A percentile compares a stretch with the other conserved stretches of the same genome.
phyloP scores from a whole-genome alignment of 2,113 vertebrate genomes.

The Deroptyus accipitrinus region DNA sequence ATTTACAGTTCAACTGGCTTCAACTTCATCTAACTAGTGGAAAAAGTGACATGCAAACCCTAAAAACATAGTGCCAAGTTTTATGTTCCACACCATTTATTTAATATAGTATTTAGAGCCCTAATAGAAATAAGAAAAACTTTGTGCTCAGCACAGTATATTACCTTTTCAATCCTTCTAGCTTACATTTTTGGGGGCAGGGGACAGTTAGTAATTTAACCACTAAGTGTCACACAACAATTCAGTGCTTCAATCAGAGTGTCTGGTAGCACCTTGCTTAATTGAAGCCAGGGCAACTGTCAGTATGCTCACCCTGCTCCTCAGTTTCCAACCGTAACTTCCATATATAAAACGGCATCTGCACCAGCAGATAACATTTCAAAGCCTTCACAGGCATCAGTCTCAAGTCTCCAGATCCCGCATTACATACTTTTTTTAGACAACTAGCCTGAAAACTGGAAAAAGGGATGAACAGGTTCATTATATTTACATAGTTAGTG shows the following conservation, averaged over 20 bases:
- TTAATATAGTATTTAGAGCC: background rate
- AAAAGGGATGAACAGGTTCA: background rate
- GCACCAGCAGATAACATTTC: background rate
- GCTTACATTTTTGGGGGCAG: background rate
- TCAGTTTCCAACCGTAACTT: background rate
- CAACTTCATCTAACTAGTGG: background rate
- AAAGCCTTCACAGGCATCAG: background rate
- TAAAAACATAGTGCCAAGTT: background rate
- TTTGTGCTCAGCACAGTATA: background rate
- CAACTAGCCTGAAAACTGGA: background rate
- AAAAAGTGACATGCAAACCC: background rate
- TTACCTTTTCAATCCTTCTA: background rate
- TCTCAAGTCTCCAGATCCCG: background rate
- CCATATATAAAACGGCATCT: accelerated
- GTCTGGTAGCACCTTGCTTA: background rate
- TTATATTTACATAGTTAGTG: constrained; percentile 11
- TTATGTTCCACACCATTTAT: background rate
- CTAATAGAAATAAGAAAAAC: background rate
- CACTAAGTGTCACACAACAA: background rate
- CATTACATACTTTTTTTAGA: background rate
- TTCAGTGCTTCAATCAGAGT: background rate
- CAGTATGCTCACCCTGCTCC: background rate
- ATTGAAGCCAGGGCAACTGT: background rate
- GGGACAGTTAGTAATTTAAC: background rate
- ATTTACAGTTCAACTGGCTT: background rate